Evolutionary conservation across 2,888 invertebrate species (phyloP).

Genomic region (Stomorhina lunata): DNA sequence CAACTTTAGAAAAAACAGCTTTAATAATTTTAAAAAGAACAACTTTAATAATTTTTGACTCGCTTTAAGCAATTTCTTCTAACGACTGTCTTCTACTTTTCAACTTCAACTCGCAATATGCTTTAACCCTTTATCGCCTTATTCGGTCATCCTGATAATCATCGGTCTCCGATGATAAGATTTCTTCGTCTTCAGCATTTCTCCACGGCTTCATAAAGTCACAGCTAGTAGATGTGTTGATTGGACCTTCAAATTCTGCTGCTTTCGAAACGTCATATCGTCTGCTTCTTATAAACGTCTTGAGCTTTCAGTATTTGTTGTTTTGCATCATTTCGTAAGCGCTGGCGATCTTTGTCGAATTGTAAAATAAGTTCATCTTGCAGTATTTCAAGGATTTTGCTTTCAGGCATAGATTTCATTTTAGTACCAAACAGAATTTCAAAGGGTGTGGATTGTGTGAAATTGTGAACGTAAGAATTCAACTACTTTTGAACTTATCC

Average conservation of each 20-base stretch:
- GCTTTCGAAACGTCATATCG: neutral
- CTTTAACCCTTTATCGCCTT: neutral
- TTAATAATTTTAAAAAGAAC: no score
- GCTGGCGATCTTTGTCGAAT: neutral
- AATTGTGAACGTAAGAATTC: conserved; percentile 34
- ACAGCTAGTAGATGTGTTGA: neutral
- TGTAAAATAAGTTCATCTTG: neutral
- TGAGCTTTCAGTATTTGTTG: neutral
- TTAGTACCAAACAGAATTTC: conserved; percentile 34
- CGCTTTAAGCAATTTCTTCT: no score
- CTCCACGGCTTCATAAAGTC: conserved; percentile 5
- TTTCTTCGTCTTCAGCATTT: neutral
- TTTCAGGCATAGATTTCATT: neutral
- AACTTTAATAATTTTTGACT: no score
- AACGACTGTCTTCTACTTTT: no score
- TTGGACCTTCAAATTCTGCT: neutral
- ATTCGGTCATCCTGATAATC: conserved; percentile 6
- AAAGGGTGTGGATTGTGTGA: conserved; percentile 44
- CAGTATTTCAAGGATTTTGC: neutral
- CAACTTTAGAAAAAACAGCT: no score
- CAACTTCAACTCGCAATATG: no score
- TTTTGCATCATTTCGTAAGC: neutral
- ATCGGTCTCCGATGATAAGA: conserved; percentile 6
- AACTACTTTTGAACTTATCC: conserved; percentile 32
- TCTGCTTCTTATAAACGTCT: neutral